Base-by-base conservation (phyloP, 2,888 invertebrate genomes). In the Augiades crinisus region DNA sequence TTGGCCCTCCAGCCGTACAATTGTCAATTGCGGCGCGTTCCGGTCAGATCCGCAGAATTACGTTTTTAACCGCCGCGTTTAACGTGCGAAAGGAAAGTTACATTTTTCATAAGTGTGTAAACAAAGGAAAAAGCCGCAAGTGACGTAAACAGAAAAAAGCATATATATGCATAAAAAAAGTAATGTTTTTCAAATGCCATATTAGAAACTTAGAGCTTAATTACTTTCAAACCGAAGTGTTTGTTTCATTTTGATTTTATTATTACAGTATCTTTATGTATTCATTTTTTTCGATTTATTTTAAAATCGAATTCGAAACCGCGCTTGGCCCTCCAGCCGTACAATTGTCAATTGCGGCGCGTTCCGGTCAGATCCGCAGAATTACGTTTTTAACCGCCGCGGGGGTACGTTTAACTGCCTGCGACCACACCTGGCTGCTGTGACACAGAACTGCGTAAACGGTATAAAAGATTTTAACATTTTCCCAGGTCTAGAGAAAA, bases 21-120 rank as follows among this genome's bases (percentile, higher is more conserved):
- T 41, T 41, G 40, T 41, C 40, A 27, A 41, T 41, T 41, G 40
- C 2, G 14, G 8, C 8, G 40, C 40, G 40, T 41, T 41, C 37
- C 40, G 40, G 31, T 24, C 43, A 44, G 17, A 44, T 44, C 31
- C 43, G 43, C 31, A 31, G 19, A 31, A 44, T 31, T 44, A 44
- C 43, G 31, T 33, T 44, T 44, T 44, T 44, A 44, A 19, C 31
- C 13, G 21, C 30, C 21, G 14, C 43, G 19, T n/a, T n/a, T n/a
- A n/a, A n/a, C n/a, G n/a, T n/a, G n/a, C n/a, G n/a, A n/a, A n/a
- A n/a, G n/a, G n/a, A n/a, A n/a, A n/a, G n/a, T n/a, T n/a, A n/a
- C n/a, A n/a, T n/a, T n/a, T n/a, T n/a, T n/a, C n/a, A n/a, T n/a
- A n/a, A n/a, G n/a, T n/a, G n/a, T n/a, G n/a, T n/a, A n/a, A n/a